Conservation (phyloP, 2,888 invertebrate species). For the Lithophane socia region DNA sequence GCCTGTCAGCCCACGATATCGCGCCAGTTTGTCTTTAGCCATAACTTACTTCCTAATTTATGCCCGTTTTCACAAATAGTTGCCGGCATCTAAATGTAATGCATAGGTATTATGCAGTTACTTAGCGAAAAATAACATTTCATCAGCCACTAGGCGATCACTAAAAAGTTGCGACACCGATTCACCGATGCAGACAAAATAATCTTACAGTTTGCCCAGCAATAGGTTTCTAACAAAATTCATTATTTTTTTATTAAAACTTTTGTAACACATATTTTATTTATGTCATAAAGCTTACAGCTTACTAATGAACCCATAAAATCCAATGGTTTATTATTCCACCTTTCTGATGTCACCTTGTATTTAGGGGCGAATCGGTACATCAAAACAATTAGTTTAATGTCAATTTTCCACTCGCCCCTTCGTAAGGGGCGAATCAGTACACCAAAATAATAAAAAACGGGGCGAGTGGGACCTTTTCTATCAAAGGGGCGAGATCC, state of each 20-base stretch:
- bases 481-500: too few species aligned
- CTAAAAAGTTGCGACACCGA: background rate
- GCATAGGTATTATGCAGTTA: background rate
- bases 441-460: too few species aligned
- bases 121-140: too few species aligned
- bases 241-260: background rate
- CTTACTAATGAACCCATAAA: too few species aligned
- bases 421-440: too few species aligned
- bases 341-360: background rate
- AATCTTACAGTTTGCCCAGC: too few species aligned
- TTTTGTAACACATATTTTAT: background rate
- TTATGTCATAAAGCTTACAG: background rate
- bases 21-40: too few species aligned
- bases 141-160: background rate
- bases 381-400: too few species aligned
- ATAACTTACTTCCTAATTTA: background rate
- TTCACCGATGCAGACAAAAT: background rate
- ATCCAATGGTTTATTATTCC: background rate
- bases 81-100: background rate
- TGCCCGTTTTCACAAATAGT: background rate
- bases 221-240: background rate
- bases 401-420: too few species aligned
- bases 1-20: too few species aligned
- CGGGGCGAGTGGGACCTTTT: too few species aligned
- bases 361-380: background rate